Base-by-base conservation (phyloP, 2,888 invertebrate species). In the Clepsis dumicolana region DNA sequence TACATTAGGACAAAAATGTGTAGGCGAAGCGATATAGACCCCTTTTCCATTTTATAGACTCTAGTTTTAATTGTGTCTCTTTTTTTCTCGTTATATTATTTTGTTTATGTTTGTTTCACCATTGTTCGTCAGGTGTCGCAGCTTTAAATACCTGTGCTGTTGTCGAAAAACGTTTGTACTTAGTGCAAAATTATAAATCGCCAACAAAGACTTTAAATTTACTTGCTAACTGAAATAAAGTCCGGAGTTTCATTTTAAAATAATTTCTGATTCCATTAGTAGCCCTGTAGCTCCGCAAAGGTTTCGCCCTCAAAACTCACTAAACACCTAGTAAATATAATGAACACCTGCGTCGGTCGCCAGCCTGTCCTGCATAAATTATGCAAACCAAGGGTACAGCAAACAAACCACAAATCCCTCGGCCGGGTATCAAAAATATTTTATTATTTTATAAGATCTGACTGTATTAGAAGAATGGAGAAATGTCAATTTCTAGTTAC, bases 281-380 rank as follows among this genome's bases (percentile, higher is more conserved):
- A 48, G 21, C 16, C 18, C 25, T 27, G 52, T 8, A 48, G 21
- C 16, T 12, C 25, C 38, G 38, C 25, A 21, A 48, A 21, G 21
- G 48, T 48, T 12, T 18, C 16, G 25, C 1, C 25, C 12, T 18
- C 38, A 25, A 35, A 52, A 25, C 52, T 53, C 27, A 25, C 41
- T 63, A 41, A 63, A 63, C 53, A 63, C 63, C 63, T 21, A 16
- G 53, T 63, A 32, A 63, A 53, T 41, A 64, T 63, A 70, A 62
- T 65, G 63, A 65, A 61, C 73, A 75, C 72, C 74, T 77, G 73
- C 62, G 61, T 4, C 65, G 57, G 57, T 63, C 71, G 57, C 73
- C 70, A 61, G 61, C 60, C 52, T 52, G 35, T 27, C 69, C 72
- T 65, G 76, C 75, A 79, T 83, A 79, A 77, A 82, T 80, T 83